A percentile compares a stretch with the other conserved stretches of the same genome.
These are phyloP conservation scores for Elephas maximus DNA, from an alignment of 2,113 vertebrate genomes.

Conservation along the genomic window DNA sequence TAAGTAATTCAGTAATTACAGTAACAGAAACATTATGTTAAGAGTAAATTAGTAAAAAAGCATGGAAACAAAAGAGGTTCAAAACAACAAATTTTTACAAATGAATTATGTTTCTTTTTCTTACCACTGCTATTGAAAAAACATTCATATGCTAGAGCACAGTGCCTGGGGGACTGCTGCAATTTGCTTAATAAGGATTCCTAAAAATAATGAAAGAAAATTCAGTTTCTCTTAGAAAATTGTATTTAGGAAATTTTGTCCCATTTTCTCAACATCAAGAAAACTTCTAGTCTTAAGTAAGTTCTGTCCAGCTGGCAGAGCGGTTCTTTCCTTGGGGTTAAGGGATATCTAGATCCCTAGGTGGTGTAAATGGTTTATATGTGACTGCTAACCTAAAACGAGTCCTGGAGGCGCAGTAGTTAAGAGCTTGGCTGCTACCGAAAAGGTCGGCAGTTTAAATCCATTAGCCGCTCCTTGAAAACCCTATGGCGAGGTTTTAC, in stretches of 20 bases:
- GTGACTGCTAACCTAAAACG: too few species aligned
- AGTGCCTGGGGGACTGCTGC: neutral
- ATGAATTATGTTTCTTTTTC: neutral
- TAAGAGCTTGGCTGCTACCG: too few species aligned
- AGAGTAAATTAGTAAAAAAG: constrained; percentile 43
- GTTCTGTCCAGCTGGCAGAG: neutral
- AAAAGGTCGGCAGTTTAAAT: too few species aligned
- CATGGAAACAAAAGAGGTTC: neutral
- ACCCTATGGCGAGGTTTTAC: too few species aligned
- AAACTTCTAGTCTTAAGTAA: neutral
- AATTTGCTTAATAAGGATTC: neutral
- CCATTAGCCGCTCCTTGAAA: too few species aligned
- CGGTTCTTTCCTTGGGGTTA: neutral
- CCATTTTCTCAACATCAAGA: neutral
- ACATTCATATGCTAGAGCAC: neutral
- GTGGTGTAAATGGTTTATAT: too few species aligned
- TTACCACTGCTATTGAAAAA: constrained; percentile 13
- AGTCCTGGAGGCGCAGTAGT: too few species aligned
- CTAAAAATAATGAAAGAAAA: neutral
- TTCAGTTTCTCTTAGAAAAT: neutral
- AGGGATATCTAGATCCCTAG: too few species aligned
- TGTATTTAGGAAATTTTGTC: neutral
- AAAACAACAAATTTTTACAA: constrained; percentile 11
- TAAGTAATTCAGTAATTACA: constrained; percentile 30
- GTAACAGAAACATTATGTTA: neutral